phyloP scores from a whole-genome alignment of 2,888 invertebrate genomes.

The Trichogramma evanescens region DNA sequence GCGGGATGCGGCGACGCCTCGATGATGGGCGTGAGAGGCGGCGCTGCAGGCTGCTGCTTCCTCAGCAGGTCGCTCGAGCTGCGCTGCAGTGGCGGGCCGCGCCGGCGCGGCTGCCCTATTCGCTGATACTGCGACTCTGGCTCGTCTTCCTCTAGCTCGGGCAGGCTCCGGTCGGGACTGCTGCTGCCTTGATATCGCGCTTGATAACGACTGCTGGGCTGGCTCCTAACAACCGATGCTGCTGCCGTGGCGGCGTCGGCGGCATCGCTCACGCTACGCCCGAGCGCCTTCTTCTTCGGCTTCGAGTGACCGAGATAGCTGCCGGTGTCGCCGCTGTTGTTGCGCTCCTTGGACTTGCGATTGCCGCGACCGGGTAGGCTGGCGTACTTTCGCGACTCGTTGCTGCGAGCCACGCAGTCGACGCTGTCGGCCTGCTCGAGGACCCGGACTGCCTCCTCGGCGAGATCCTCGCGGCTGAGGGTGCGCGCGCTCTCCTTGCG shows the following conservation, averaged over 20 bases:
- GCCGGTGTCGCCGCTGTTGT: constrained; percentile 30
- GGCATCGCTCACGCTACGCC: constrained; percentile 49
- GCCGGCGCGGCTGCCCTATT: background rate
- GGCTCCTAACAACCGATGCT: too few relatives aligned
- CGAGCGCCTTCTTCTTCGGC: constrained; percentile 48
- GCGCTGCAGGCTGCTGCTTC: constrained; percentile 53
- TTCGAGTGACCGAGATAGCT: constrained; percentile 41
- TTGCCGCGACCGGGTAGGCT: constrained; percentile 57
- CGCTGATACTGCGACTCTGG: too few relatives aligned
- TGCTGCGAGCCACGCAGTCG: constrained; percentile 52
- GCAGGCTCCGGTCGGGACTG: background rate
- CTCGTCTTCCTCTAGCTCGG: background rate
- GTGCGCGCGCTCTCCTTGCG: constrained; percentile 61
- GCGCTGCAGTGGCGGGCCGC: constrained; percentile 31
- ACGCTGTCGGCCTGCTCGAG: constrained; percentile 68
- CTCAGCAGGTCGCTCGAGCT: constrained; percentile 56
- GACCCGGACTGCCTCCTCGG: constrained; percentile 70
- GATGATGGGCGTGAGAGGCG: constrained; percentile 71
- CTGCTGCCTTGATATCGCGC: constrained; percentile 22
- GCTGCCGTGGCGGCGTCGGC: background rate
- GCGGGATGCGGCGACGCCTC: constrained; percentile 60
- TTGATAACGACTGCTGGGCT: constrained; percentile 21
- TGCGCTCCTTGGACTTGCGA: constrained; percentile 16
- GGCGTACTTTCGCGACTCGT: constrained; percentile 52
- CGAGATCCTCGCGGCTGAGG: constrained; percentile 64